Base-by-base conservation (phyloP, 2,113 vertebrate genomes). In the Oreochromis niloticus region DNA sequence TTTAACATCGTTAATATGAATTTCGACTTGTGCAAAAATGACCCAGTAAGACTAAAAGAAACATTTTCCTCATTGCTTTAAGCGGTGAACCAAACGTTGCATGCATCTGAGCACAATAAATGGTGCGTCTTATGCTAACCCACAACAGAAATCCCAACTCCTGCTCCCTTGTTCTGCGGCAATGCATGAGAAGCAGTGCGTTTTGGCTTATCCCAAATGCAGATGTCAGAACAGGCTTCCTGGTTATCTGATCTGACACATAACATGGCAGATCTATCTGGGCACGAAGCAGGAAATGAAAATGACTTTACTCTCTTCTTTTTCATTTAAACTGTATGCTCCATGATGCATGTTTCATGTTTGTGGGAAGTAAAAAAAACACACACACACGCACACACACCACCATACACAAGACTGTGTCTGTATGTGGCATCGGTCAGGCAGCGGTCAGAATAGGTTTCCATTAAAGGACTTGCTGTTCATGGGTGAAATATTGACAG, bases 191-290 rank as follows among this genome's bases (percentile, higher is more conserved):
- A 84, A 91, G 80, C 88, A 6, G 86, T 12, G 59, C 85, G 24
- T 86, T 73, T 73, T 10, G 71, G 48, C 88, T 95, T 90, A 94
- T 95, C 83, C 91, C 95, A 96, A 95, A 90, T 93, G 89, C 96
- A 97, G 96, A 97, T 97, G 97, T 97, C 96, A 97, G 96, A 89
- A 97, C 96, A 78, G 96, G 94, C 95, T 97, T 94, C 96, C 94
- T 94, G 66, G 94, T 97, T 96, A 96, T 97, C 96, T 97, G 95
- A 95, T 97, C 95, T 94, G 97, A 97, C 96, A 93, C 75, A 61
- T 95, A 97, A 97, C 97, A 97, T 97, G 96, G 96, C 96, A 94
- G 81, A 97, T 97, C 95, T 92, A 94, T 95, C 95, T 93, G 93
- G 63, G 86, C 90, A 91, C 61, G 17, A 90, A 85, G 80, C 80